These are phyloP conservation scores for Myrmecobius fasciatus DNA, from an alignment of 2,113 vertebrate genomes.

Conservation along the genomic window DNA sequence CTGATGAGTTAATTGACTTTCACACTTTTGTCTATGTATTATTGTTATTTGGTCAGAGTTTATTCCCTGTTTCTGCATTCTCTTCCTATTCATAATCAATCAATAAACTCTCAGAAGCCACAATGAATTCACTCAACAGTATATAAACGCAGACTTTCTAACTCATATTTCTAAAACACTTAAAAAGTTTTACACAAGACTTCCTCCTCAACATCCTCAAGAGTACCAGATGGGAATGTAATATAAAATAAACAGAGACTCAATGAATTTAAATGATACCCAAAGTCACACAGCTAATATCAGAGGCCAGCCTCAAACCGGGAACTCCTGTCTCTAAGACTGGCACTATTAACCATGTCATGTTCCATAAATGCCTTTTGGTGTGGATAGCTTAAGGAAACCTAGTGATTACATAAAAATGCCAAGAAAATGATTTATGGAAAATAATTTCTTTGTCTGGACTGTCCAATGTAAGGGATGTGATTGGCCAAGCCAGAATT, in stretches of 20 bases:
- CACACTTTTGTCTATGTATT: too few relatives aligned
- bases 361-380: too few relatives aligned
- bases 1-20: background rate
- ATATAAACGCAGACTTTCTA: background rate
- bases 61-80: background rate
- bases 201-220: background rate
- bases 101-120: background rate
- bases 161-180: background rate
- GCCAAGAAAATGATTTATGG: conserved; percentile 21
- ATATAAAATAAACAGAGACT: background rate
- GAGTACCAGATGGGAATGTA: background rate
- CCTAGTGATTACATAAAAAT: background rate
- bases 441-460: background rate
- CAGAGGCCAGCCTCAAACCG: background rate
- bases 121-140: background rate
- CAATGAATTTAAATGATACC: background rate
- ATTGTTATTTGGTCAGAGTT: background rate
- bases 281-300: background rate
- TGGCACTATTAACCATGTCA: background rate
- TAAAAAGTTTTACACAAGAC: too few relatives aligned
- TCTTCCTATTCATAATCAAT: background rate
- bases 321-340: background rate
- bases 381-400: background rate
- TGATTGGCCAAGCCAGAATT: background rate
- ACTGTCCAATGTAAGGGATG: background rate